Conservation (phyloP, 2,888 invertebrate genomes). For the Caenorhabditis zanzibari region DNA sequence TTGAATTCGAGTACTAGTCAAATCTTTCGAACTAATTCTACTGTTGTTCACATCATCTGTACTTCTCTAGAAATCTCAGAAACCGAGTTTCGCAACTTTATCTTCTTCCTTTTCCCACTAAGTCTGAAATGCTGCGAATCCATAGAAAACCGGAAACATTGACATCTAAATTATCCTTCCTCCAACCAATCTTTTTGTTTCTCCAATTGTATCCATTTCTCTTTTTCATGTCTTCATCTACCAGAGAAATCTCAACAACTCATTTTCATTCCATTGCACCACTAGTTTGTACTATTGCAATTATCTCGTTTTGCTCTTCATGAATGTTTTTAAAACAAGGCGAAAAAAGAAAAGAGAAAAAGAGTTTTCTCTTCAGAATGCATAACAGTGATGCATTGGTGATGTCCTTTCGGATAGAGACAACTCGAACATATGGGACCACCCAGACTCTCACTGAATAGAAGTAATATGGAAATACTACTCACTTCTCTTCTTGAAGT, state of each 20-base stretch:
- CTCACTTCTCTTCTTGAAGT: background rate
- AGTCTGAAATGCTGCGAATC: constrained; percentile 10
- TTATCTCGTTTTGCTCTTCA: constrained; percentile 26
- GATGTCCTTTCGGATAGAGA: constrained; percentile 22
- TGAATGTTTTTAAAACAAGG: constrained; percentile 51
- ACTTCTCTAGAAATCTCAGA: no score
- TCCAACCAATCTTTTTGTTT: constrained; percentile 1
- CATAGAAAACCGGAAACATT: constrained; percentile 29
- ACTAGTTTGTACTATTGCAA: constrained; percentile 51
- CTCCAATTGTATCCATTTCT: background rate
- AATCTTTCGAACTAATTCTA: no score
- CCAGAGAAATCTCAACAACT: constrained; percentile 34
- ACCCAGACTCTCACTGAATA: constrained; percentile 18
- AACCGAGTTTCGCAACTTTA: background rate
- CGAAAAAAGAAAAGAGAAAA: constrained; percentile 14
- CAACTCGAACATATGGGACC: constrained; percentile 56
- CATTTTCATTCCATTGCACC: constrained; percentile 9
- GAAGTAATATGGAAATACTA: constrained; percentile 2
- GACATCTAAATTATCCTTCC: constrained; percentile 41
- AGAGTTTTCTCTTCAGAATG: constrained; percentile 44
- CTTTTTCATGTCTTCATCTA: no score
- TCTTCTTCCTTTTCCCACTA: background rate
- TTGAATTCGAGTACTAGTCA: no score
- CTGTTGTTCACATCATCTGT: no score
- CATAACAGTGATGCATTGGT: constrained; percentile 66